Evolutionary conservation across 2,113 vertebrate genomes (phyloP).

Genomic region (Phyllostomus discolor): DNA sequence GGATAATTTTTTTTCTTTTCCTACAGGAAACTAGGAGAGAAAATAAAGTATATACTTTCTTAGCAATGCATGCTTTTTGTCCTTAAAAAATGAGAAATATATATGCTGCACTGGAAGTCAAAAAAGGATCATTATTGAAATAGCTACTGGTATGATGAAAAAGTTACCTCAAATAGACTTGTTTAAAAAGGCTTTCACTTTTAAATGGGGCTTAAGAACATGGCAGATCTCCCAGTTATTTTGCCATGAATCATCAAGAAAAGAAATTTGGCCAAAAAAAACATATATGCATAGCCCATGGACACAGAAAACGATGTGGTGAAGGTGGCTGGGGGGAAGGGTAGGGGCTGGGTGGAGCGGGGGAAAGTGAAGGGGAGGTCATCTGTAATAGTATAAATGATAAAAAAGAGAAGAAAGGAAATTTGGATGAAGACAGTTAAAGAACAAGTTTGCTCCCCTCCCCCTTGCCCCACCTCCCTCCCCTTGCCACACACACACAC

Average conservation of each 20-base stretch:
- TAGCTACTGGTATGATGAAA: slow-evolving; percentile 8
- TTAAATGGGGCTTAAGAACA: slow-evolving; percentile 13
- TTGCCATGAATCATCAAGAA: slow-evolving; percentile 9
- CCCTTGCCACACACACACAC: not conserved
- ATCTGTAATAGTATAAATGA: too few species aligned
- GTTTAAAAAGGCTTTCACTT: slow-evolving; percentile 30
- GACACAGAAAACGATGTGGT: too few species aligned
- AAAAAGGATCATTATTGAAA: not conserved
- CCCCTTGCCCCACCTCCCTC: not conserved
- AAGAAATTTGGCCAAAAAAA: not conserved
- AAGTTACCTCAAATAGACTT: not conserved
- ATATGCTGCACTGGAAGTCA: not conserved
- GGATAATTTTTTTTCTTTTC: not conserved
- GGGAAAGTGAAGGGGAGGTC: too few species aligned
- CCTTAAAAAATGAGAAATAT: not conserved
- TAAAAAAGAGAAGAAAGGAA: slow-evolving; percentile 11
- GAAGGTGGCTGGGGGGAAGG: too few species aligned
- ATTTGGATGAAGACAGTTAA: not conserved
- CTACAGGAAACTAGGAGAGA: slow-evolving; percentile 11
- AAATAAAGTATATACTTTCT: not conserved
- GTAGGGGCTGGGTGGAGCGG: too few species aligned
- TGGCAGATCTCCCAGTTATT: not conserved
- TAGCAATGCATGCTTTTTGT: not conserved
- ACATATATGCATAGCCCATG: too few species aligned
- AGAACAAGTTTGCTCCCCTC: not conserved